Evolutionary conservation across 1,140 invertebrate species (phyloP).

Genomic region (Pseudachorutes palmiensis): DNA sequence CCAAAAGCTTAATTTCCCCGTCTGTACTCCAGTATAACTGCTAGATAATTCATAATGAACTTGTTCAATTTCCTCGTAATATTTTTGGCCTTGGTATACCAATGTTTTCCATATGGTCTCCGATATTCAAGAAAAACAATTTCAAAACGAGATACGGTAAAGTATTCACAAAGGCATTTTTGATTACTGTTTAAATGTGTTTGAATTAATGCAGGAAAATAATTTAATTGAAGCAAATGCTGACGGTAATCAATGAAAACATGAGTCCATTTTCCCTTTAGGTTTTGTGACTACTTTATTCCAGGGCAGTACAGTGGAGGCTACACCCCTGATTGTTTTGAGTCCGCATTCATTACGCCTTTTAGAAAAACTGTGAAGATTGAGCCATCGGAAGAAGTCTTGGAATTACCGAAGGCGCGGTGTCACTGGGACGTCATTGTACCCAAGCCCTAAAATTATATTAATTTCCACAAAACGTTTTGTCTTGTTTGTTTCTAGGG

Average conservation of each 20-base stretch:
- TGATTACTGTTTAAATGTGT: neutral
- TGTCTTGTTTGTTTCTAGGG: slow-evolving; percentile 23
- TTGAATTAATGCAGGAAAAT: neutral
- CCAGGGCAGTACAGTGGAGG: slow-evolving; percentile 26
- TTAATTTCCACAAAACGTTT: slow-evolving; percentile 4
- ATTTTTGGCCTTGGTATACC: no score
- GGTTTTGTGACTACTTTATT: no score
- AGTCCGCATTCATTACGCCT: slow-evolving; percentile 17
- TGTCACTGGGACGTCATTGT: slow-evolving; percentile 34
- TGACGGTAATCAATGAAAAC: neutral
- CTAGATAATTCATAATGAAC: no score
- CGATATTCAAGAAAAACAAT: neutral
- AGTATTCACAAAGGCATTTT: neutral
- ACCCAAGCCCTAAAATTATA: neutral
- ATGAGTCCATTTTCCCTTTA: no score
- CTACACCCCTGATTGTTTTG: slow-evolving; percentile 20
- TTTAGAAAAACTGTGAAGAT: slow-evolving; percentile 14
- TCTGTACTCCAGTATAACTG: no score
- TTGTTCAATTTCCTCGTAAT: no score
- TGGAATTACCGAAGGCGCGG: neutral
- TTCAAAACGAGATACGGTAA: neutral
- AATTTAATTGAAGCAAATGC: slow-evolving; percentile 5
- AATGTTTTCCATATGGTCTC: slow-evolving; percentile 1
- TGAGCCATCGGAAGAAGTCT: slow-evolving; percentile 14
- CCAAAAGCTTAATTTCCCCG: neutral